phyloP scores from a whole-genome alignment of 2,888 invertebrate genomes.

The Dugesia japonica region DNA sequence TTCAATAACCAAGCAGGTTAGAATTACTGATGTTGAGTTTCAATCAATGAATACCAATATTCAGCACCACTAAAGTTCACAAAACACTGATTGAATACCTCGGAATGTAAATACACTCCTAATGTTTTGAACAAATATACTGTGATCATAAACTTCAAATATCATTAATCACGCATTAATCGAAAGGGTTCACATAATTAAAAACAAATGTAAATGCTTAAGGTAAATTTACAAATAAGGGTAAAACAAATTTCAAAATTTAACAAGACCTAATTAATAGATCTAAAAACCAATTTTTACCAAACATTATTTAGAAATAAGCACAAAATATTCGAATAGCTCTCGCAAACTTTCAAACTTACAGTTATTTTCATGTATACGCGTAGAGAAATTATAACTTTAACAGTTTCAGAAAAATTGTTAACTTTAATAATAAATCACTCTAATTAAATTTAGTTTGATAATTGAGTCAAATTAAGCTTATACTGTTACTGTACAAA shows the following conservation, averaged over 20 bases:
- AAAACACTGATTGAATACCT: neutral
- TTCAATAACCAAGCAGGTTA: neutral
- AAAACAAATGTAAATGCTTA: slow-evolving; percentile 17
- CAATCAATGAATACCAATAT: neutral
- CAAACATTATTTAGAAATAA: neutral
- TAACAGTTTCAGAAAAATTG: neutral
- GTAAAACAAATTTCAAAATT: neutral
- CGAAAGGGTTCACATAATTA: slow-evolving; percentile 15
- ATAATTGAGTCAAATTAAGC: slow-evolving; percentile 20
- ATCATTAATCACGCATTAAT: neutral
- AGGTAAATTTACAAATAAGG: slow-evolving; percentile 20
- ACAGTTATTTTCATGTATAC: neutral
- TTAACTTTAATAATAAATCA: slow-evolving; percentile 20
- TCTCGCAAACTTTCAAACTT: neutral
- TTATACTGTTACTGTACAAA: slow-evolving; percentile 7
- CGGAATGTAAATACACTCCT: neutral
- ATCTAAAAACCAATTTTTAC: too few species aligned
- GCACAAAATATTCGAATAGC: slow-evolving; percentile 10
- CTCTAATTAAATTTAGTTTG: slow-evolving; percentile 6
- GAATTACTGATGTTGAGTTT: neutral
- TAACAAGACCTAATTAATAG: too few species aligned
- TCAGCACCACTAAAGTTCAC: neutral
- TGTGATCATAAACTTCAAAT: too few species aligned
- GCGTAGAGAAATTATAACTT: neutral
- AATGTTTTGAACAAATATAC: too few species aligned